phyloP scores from a whole-genome alignment of 2,797 vertebrate species.

The Labeo calbasu region DNA sequence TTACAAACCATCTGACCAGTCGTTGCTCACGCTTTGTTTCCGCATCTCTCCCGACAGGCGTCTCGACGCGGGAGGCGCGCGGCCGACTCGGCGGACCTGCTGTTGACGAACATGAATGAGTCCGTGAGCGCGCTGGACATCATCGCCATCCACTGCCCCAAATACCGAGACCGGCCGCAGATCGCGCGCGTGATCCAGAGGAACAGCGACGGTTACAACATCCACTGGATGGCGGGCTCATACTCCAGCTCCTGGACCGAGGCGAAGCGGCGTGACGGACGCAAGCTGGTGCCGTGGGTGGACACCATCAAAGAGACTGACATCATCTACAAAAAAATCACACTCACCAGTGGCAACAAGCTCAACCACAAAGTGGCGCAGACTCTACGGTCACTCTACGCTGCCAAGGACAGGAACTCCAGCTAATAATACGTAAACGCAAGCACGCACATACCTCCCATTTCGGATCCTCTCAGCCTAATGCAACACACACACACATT shows the following conservation, averaged over 20 bases:
- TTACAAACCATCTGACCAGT: not conserved
- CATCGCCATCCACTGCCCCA: conserved; percentile 96
- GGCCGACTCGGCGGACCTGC: conserved; percentile 89
- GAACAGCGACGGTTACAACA: conserved; percentile 90
- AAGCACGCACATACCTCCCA: conserved; percentile 68
- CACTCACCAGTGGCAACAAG: conserved; percentile 99
- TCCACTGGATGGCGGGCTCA: conserved; percentile 99
- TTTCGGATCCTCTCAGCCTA: conserved; percentile 27
- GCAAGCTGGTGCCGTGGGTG: conserved; percentile 99
- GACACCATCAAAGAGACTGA: conserved; percentile 99
- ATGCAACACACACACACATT: not conserved
- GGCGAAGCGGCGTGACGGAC: conserved; percentile 95
- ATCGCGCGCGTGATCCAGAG: conserved; percentile 95
- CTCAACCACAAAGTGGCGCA: conserved; percentile 99
- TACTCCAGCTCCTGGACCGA: conserved; percentile 97
- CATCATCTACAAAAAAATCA: conserved; percentile 99
- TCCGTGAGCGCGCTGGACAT: conserved; percentile 93
- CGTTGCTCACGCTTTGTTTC: not conserved
- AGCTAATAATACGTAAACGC: conserved; percentile 88
- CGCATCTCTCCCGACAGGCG: conserved; percentile 70
- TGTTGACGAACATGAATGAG: conserved; percentile 92
- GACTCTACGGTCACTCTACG: conserved; percentile 96
- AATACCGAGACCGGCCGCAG: conserved; percentile 97
- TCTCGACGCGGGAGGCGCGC: conserved; percentile 91
- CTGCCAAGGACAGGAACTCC: conserved; percentile 96